A percentile compares a stretch with the other conserved stretches of the same genome.
phyloP scores from a whole-genome alignment of 2,888 invertebrate species.

The Eilema caniola region DNA sequence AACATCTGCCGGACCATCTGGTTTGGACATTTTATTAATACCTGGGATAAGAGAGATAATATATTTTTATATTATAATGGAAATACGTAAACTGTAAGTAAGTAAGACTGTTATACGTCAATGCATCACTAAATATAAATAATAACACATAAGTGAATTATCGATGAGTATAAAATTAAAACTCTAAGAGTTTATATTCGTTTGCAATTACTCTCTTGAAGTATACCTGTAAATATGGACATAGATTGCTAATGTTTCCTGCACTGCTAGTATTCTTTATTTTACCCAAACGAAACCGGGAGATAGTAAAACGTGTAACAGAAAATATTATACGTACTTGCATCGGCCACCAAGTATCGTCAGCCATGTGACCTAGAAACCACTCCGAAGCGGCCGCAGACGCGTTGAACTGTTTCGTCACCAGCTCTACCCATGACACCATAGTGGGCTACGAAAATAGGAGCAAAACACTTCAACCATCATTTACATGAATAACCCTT shows the following conservation, averaged over 20 bases:
- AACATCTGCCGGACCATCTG: constrained; percentile 99
- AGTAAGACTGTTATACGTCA: no score
- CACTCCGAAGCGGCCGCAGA: constrained; percentile 96
- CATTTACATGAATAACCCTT: neutral
- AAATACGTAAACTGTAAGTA: no score
- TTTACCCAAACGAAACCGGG: neutral
- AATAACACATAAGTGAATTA: no score
- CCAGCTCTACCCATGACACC: constrained; percentile 98
- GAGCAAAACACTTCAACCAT: neutral
- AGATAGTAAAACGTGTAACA: neutral
- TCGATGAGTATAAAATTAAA: no score
- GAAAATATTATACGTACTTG: constrained; percentile 82
- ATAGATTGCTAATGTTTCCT: no score
- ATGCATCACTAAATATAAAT: no score
- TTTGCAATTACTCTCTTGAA: no score
- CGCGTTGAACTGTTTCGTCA: constrained; percentile 97
- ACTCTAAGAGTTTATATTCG: no score
- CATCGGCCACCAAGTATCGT: constrained; percentile 98
- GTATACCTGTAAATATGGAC: no score
- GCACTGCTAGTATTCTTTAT: no score
- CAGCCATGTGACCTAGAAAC: constrained; percentile 97
- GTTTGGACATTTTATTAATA: constrained; percentile 97
- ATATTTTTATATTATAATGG: no score
- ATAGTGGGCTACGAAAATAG: constrained; percentile 91
- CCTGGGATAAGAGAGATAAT: constrained; percentile 80